A percentile compares a stretch with the other conserved stretches of the same genome.
These are phyloP conservation scores for Ianthella basta DNA, from an alignment of 37 sponge, comb jelly and placozoan species.

Conservation along the genomic window DNA sequence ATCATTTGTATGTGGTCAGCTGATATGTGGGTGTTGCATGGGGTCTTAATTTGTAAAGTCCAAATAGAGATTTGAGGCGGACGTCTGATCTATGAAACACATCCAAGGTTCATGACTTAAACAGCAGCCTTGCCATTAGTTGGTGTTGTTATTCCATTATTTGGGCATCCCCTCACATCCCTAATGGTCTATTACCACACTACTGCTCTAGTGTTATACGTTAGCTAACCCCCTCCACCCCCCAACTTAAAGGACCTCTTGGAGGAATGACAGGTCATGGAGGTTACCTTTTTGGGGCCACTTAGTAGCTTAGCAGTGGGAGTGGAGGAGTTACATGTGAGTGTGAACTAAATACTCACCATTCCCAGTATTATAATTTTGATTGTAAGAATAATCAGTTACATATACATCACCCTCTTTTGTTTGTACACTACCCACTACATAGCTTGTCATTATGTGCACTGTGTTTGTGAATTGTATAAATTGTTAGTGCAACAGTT, in stretches of 20 bases:
- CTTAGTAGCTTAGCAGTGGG: conserved; percentile 61
- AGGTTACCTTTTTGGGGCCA: conserved; percentile 59
- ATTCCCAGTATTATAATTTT: too few relatives aligned
- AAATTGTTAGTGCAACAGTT: neutral
- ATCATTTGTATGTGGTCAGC: conserved; percentile 60
- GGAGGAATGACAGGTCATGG: conserved; percentile 55
- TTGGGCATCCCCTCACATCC: conserved; percentile 57
- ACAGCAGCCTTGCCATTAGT: neutral
- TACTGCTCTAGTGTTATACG: conserved; percentile 75
- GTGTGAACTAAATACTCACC: too few relatives aligned
- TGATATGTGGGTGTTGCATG: conserved; percentile 93
- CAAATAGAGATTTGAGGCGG: conserved; percentile 77
- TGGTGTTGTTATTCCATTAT: neutral
- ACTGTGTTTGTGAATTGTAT: neutral
- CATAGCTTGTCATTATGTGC: too few relatives aligned
- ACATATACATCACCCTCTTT: too few relatives aligned
- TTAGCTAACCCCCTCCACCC: conserved; percentile 74
- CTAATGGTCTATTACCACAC: conserved; percentile 69
- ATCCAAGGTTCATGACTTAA: conserved; percentile 56
- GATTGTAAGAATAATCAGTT: too few relatives aligned
- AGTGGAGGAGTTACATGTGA: conserved; percentile 85
- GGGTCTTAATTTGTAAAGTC: conserved; percentile 92
- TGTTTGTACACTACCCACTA: neutral
- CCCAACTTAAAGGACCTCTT: conserved; percentile 75
- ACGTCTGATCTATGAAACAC: conserved; percentile 68